Conservation (phyloP, 2,797 vertebrate species). For the Furcifer pardalis region DNA sequence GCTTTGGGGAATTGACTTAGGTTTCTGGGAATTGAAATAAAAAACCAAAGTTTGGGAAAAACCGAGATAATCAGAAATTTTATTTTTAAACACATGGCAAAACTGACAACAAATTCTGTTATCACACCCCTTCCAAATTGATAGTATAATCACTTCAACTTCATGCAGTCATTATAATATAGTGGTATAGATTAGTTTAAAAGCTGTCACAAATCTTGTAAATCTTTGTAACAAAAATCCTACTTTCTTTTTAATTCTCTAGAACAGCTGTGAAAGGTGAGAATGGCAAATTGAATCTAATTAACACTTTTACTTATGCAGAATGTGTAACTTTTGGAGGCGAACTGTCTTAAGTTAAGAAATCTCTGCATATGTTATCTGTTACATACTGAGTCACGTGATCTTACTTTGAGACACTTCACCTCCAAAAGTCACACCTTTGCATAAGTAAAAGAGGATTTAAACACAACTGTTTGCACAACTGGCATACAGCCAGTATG, state of each 20-base stretch:
- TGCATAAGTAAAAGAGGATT: neutral
- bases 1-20: too few species aligned
- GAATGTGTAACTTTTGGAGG: too few species aligned
- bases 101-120: neutral
- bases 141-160: neutral
- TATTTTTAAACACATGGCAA: neutral
- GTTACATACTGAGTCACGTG: too few species aligned
- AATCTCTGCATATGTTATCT: too few species aligned
- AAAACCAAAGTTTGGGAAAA: too few species aligned
- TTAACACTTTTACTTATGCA: too few species aligned
- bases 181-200: neutral
- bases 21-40: too few species aligned
- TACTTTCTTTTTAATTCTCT: neutral
- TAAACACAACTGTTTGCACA: neutral
- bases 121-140: neutral
- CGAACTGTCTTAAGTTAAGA: too few species aligned
- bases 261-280: too few species aligned
- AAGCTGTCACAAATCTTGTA: neutral
- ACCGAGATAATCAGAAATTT: too few species aligned
- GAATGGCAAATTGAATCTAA: too few species aligned
- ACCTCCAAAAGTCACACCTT: neutral
- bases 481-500: too few species aligned
- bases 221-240: neutral
- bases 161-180: neutral
- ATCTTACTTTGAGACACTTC: neutral